Conservation (phyloP, 2,888 invertebrate species). For the Folsomia manolachei region DNA sequence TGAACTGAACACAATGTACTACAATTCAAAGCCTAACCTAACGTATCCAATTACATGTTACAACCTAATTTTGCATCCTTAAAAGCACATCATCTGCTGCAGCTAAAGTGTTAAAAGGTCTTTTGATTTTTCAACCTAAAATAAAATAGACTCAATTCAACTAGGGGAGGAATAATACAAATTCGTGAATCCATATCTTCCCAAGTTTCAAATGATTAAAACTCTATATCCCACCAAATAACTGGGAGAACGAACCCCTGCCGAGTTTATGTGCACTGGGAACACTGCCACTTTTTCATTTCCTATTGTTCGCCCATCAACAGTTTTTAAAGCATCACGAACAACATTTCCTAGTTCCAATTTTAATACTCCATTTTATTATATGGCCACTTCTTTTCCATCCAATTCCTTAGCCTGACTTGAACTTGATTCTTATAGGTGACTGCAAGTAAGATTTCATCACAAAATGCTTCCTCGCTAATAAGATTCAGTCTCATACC, state of each 20-base stretch:
- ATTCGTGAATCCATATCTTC: not conserved
- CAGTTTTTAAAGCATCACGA: slow-evolving; percentile 24
- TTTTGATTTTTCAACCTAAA: not conserved
- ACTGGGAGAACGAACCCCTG: slow-evolving; percentile 10
- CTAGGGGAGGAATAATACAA: no score
- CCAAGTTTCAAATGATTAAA: slow-evolving; percentile 11
- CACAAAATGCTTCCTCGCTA: not conserved
- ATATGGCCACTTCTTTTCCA: not conserved
- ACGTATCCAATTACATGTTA: no score
- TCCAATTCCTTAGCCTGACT: not conserved
- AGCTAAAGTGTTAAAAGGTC: not conserved
- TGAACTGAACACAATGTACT: not conserved
- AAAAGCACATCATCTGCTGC: not conserved
- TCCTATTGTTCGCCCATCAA: slow-evolving; percentile 23
- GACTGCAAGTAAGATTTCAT: not conserved
- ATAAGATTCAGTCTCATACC: not conserved
- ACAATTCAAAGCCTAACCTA: not conserved
- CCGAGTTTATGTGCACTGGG: slow-evolving; percentile 22
- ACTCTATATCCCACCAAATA: not conserved
- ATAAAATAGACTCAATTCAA: not conserved
- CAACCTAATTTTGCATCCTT: not conserved
- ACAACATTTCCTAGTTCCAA: not conserved
- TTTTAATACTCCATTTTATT: not conserved
- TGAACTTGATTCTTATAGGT: not conserved
- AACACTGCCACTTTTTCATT: slow-evolving; percentile 25